Evolutionary conservation across 2,797 vertebrate genomes (phyloP).

Genomic region (Allobates femoralis): DNA sequence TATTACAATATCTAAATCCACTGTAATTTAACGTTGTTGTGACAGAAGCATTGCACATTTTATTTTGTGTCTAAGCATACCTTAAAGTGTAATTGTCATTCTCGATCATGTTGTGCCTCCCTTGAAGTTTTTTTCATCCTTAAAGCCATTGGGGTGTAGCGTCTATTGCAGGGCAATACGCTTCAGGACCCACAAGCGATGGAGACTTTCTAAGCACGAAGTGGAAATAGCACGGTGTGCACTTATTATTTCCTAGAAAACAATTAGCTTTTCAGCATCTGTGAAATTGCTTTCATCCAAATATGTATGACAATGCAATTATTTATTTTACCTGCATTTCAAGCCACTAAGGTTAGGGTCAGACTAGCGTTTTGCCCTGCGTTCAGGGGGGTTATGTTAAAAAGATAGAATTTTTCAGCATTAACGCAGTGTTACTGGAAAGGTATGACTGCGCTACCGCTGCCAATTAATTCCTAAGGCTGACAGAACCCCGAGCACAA

Average conservation of each 20-base stretch:
- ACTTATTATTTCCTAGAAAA: slow-evolving; percentile 15
- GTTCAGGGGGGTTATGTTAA: too few relatives aligned
- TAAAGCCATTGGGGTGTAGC: slow-evolving; percentile 1
- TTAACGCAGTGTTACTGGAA: too few relatives aligned
- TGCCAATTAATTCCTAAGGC: too few relatives aligned
- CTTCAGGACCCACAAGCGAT: slow-evolving; percentile 23
- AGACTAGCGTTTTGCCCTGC: too few relatives aligned
- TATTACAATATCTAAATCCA: slow-evolving; percentile 58
- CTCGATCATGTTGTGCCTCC: slow-evolving; percentile 40
- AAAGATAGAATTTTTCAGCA: too few relatives aligned
- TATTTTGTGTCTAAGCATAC: slow-evolving; percentile 42
- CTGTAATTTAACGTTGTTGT: slow-evolving; percentile 33
- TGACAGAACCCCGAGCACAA: too few relatives aligned
- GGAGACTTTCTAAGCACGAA: slow-evolving; percentile 16
- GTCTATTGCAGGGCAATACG: slow-evolving; percentile 57
- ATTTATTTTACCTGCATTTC: slow-evolving; percentile 61
- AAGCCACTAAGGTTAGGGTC: too few relatives aligned
- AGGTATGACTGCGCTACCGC: too few relatives aligned
- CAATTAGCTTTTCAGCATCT: slow-evolving; percentile 32
- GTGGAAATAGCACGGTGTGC: background rate
- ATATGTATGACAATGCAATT: slow-evolving; percentile 32
- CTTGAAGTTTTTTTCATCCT: slow-evolving; percentile 15
- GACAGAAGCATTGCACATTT: slow-evolving; percentile 24
- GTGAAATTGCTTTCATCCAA: slow-evolving; percentile 33
- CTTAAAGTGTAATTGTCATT: slow-evolving; percentile 25